Evolutionary conservation across 2,888 invertebrate species (phyloP).

Genomic region (Drosophila incognita): DNA sequence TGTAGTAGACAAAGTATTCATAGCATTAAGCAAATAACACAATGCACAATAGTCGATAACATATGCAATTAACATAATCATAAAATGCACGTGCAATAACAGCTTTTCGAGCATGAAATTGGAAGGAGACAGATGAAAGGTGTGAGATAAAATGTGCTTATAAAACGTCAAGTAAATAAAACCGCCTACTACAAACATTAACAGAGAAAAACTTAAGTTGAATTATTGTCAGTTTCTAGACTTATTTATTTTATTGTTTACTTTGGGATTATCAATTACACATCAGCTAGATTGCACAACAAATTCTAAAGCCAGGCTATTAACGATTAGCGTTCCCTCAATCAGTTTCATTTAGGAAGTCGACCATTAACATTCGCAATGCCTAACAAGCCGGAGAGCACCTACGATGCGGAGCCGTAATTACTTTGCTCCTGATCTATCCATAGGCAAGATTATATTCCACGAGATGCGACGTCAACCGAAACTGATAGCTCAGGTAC

Average conservation of each 20-base stretch:
- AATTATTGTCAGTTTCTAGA: no score
- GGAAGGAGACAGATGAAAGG: background rate
- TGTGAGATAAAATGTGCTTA: background rate
- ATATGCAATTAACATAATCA: background rate
- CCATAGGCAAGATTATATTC: conserved; percentile 61
- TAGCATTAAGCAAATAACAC: background rate
- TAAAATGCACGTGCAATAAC: background rate
- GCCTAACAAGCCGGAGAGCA: conserved; percentile 23
- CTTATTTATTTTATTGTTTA: no score
- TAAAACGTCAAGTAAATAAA: background rate
- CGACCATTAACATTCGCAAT: conserved; percentile 11
- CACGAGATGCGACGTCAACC: conserved; percentile 60
- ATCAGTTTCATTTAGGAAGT: background rate
- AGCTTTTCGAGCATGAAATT: no score
- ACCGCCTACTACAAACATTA: background rate
- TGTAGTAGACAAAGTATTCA: background rate
- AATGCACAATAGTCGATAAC: no score
- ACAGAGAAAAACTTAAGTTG: background rate
- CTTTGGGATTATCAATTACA: no score
- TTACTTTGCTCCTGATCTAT: conserved; percentile 48
- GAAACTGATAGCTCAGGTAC: conserved; percentile 31
- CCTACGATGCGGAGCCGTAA: conserved; percentile 31
- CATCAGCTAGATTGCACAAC: no score
- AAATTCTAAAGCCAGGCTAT: no score
- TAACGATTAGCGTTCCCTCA: no score